Conservation (phyloP, 2,797 vertebrate species). For the Arvicola amphibius region DNA sequence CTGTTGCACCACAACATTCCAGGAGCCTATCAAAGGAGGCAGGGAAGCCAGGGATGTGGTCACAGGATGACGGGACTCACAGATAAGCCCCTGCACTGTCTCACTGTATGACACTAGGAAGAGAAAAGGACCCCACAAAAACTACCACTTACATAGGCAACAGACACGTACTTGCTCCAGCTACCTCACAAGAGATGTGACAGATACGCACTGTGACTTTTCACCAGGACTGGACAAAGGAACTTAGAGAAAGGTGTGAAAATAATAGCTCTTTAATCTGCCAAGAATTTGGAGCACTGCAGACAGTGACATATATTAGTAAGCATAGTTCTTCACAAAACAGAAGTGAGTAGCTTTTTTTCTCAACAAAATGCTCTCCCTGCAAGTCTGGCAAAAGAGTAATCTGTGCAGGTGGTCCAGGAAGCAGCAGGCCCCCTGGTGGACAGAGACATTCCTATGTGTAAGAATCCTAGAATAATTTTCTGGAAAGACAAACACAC, state of each 20-base stretch:
- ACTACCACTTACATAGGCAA: neutral
- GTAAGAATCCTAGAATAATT: neutral
- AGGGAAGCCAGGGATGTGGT: neutral
- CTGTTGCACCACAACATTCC: too few species aligned
- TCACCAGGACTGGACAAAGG: neutral
- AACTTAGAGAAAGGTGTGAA: neutral
- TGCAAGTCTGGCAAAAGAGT: slow-evolving; percentile 4
- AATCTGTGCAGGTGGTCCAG: neutral
- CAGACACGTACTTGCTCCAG: neutral
- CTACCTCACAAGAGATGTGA: neutral
- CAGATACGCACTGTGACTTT: neutral
- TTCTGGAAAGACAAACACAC: slow-evolving; percentile 36
- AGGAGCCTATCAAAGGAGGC: neutral
- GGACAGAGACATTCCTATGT: neutral
- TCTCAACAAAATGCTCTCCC: slow-evolving; percentile 26
- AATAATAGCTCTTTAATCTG: slow-evolving; percentile 3
- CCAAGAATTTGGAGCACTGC: neutral
- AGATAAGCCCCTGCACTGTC: neutral
- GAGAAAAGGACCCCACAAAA: neutral
- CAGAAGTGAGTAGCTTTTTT: slow-evolving; percentile 28
- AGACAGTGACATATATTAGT: neutral
- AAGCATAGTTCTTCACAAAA: slow-evolving; percentile 29
- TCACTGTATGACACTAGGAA: neutral
- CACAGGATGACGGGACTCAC: neutral
- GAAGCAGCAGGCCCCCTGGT: neutral